Percentiles rank a stretch among this genome's conserved stretches.
Conservation (phyloP, 2,888 invertebrate genomes). For the Brachylomia viminalis region DNA sequence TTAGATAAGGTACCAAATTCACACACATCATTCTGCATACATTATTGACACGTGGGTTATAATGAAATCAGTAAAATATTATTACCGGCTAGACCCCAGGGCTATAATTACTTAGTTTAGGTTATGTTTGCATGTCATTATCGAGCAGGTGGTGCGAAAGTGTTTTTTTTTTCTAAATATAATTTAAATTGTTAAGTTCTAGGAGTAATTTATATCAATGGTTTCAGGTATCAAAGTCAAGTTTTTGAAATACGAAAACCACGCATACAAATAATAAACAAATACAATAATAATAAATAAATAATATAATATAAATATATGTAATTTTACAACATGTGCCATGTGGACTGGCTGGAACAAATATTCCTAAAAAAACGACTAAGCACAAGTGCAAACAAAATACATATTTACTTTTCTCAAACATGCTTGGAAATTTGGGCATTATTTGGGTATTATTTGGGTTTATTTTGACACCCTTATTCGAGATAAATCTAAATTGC, state of each 20-base stretch:
- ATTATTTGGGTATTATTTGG: too few relatives aligned
- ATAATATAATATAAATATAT: too few relatives aligned
- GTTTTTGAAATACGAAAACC: background rate
- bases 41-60: background rate
- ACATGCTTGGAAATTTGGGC: too few relatives aligned
- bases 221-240: background rate
- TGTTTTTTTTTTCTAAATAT: background rate
- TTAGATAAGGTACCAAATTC: background rate
- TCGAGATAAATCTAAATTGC: too few relatives aligned
- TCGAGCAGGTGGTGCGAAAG: background rate
- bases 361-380: background rate
- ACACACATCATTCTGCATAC: too few relatives aligned
- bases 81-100: background rate
- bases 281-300: too few relatives aligned
- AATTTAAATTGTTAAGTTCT: background rate
- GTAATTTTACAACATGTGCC: too few relatives aligned
- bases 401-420: too few relatives aligned
- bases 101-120: background rate
- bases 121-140: background rate
- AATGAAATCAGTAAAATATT: background rate
- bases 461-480: too few relatives aligned
- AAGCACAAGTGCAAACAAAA: background rate
- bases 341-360: background rate
- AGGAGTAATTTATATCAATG: background rate
- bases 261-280: background rate